Evolutionary conservation across 1,140 invertebrate genomes (phyloP).

Genomic region (Nephotettix cincticeps): DNA sequence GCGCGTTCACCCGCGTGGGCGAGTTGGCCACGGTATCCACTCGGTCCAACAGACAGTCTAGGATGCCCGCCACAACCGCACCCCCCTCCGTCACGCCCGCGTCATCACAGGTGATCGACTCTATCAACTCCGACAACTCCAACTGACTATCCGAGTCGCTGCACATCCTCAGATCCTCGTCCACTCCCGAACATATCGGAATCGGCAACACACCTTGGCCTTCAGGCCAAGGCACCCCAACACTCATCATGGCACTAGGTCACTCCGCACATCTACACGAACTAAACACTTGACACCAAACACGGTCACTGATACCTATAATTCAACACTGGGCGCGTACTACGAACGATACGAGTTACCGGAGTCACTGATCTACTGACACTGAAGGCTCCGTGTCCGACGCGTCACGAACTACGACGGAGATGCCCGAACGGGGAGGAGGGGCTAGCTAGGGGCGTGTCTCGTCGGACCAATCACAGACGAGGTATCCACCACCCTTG

Average conservation of each 20-base stretch:
- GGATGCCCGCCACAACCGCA: conserved; percentile 2
- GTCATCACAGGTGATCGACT: conserved; percentile 10
- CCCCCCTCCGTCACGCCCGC: background rate
- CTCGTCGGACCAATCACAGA: background rate
- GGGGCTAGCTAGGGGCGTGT: conserved; percentile 1
- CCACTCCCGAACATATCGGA: background rate
- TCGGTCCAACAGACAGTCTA: background rate
- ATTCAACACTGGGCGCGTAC: background rate
- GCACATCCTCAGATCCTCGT: conserved; percentile 4
- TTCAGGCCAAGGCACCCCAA: background rate
- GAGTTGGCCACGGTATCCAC: conserved; percentile 18
- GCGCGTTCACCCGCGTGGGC: background rate
- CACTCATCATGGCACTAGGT: conserved; percentile 21
- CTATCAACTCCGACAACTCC: conserved; percentile 10
- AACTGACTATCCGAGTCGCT: conserved; percentile 23
- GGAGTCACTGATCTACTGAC: background rate
- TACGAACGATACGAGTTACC: background rate
- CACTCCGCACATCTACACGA: background rate
- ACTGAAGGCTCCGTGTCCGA: background rate
- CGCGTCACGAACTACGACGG: background rate
- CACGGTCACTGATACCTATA: background rate
- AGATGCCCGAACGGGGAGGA: background rate
- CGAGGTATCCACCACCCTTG: background rate
- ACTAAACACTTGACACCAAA: background rate
- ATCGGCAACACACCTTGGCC: background rate